phyloP scores from a whole-genome alignment of 2,113 vertebrate species.

The Nymphicus hollandicus region DNA sequence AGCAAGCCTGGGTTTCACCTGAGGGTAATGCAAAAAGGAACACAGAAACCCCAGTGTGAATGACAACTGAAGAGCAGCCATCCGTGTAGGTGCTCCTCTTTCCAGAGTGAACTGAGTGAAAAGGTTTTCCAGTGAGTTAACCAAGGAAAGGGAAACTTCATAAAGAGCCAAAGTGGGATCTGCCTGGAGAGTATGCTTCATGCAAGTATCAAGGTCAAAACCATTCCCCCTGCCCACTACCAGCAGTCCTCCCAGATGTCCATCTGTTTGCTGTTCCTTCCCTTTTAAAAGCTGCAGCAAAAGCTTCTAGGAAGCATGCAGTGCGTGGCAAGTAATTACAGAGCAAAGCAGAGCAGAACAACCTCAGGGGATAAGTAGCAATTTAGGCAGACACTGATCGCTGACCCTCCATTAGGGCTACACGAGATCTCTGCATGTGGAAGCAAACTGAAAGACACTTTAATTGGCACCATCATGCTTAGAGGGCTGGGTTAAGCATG shows the following conservation, averaged over 20 bases:
- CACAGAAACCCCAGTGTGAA: not conserved
- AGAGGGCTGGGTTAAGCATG: not conserved
- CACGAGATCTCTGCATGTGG: not conserved
- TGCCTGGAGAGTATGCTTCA: not conserved
- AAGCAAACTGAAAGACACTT: not conserved
- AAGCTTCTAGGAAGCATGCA: not conserved
- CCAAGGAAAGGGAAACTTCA: constrained; percentile 14
- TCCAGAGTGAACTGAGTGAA: constrained; percentile 17
- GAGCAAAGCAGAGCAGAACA: not conserved
- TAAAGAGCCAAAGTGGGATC: not conserved
- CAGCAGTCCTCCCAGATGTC: not conserved
- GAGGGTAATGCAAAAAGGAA: not conserved
- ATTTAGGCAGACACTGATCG: not conserved
- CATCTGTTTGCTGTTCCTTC: not conserved
- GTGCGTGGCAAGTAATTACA: fast-evolving
- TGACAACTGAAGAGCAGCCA: constrained; percentile 18
- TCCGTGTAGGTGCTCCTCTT: not conserved
- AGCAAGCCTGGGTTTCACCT: constrained; percentile 1
- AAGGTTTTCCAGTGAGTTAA: not conserved
- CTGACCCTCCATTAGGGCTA: not conserved
- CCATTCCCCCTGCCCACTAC: not conserved
- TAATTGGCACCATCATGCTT: not conserved
- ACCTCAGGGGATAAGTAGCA: not conserved
- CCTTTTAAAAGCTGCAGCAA: not conserved
- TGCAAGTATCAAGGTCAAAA: not conserved